These are phyloP conservation scores for Myotis planiceps DNA, from an alignment of 2,797 vertebrate genomes.

Conservation along the genomic window DNA sequence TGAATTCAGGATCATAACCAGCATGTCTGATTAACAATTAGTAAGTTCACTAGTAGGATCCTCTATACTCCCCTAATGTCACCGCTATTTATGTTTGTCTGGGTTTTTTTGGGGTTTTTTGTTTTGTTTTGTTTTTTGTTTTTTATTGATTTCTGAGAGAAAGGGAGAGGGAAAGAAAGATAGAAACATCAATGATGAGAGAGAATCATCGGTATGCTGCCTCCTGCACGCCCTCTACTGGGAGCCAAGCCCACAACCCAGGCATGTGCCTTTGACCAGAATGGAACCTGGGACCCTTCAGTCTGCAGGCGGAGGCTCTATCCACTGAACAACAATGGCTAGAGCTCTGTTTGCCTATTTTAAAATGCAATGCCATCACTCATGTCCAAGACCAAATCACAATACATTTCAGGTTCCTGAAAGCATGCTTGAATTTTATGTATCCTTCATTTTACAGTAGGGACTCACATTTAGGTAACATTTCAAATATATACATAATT, in stretches of 20 bases:
- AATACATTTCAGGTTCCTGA: slow-evolving; percentile 14
- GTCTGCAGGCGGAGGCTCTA: too few relatives aligned
- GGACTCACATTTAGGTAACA: neutral
- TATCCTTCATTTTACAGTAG: neutral
- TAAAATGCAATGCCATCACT: neutral
- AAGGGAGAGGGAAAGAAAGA: too few relatives aligned
- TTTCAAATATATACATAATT: slow-evolving; percentile 20
- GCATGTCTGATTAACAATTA: neutral
- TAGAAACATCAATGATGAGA: too few relatives aligned
- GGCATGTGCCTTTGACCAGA: too few relatives aligned
- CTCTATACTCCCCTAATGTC: neutral
- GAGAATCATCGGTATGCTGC: too few relatives aligned
- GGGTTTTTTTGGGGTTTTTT: too few relatives aligned
- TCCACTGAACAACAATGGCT: too few relatives aligned
- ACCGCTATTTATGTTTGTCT: neutral
- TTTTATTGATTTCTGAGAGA: too few relatives aligned
- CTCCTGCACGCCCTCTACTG: too few relatives aligned
- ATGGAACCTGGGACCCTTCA: too few relatives aligned
- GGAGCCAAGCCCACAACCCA: too few relatives aligned
- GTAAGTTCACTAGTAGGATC: neutral
- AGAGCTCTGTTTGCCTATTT: neutral
- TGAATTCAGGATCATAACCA: neutral
- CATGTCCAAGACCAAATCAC: neutral
- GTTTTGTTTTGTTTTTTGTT: too few relatives aligned
- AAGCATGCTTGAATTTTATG: neutral